Evolutionary conservation across 2,113 vertebrate species (phyloP).

Genomic region (Gymnogyps californianus): DNA sequence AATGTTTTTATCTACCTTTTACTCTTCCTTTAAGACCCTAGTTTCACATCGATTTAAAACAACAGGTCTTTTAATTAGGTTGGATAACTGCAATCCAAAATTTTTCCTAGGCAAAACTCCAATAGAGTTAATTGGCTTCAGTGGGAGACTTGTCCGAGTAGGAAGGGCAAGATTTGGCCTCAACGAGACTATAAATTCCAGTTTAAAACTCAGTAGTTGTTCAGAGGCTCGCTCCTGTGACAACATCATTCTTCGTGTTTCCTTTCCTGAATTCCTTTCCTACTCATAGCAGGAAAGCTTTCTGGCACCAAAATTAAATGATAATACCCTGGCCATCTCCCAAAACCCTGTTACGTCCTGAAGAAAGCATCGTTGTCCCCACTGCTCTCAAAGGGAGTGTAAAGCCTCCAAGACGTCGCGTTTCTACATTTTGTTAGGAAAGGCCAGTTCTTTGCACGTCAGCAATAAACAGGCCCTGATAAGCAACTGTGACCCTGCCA

Average conservation of each 20-base stretch:
- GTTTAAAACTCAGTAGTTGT: slow-evolving; percentile 29
- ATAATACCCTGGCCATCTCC: slow-evolving; percentile 18
- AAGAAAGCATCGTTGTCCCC: not conserved
- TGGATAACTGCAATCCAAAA: not conserved
- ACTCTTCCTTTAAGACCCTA: not conserved
- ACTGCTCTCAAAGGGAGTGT: not conserved
- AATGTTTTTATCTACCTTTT: not conserved
- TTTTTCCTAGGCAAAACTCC: slow-evolving; percentile 21
- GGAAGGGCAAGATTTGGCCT: slow-evolving; percentile 19
- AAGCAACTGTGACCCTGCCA: slow-evolving; percentile 7
- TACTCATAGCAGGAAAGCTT: not conserved
- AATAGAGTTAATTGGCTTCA: slow-evolving; percentile 38
- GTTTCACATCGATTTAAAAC: not conserved
- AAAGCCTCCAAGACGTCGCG: not conserved
- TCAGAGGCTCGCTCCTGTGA: slow-evolving; percentile 22
- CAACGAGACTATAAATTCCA: slow-evolving; percentile 11
- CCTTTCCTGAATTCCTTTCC: slow-evolving; percentile 1
- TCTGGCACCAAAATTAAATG: slow-evolving; percentile 22
- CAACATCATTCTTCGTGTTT: not conserved
- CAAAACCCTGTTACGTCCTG: not conserved
- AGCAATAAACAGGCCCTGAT: not conserved
- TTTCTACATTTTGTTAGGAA: not conserved
- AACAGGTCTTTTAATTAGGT: not conserved
- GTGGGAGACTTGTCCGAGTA: slow-evolving; percentile 12
- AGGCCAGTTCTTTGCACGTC: not conserved